These are phyloP conservation scores for Drosophila burlai DNA, from an alignment of 1,140 invertebrate genomes.

Conservation along the genomic window DNA sequence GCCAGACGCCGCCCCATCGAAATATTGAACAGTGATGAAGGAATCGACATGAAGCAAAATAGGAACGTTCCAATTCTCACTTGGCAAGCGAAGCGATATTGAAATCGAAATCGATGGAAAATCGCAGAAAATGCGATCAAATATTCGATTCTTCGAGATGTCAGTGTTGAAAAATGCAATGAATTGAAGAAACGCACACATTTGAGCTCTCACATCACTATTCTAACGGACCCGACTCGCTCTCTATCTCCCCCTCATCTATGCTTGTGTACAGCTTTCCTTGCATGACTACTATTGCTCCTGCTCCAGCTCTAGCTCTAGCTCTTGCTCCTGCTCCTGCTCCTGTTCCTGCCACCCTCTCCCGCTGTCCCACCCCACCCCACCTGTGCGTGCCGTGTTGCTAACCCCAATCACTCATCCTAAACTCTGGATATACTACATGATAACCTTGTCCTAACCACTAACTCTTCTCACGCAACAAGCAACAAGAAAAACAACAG, in stretches of 20 bases:
- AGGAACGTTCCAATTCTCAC: slow-evolving; percentile 82
- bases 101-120: slow-evolving; percentile 13
- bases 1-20: slow-evolving; percentile 75
- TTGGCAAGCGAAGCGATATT: slow-evolving; percentile 36
- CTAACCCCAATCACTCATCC: slow-evolving; percentile 31
- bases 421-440: slow-evolving; percentile 22
- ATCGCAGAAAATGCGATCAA: slow-evolving; percentile 23
- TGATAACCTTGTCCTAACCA: slow-evolving; percentile 39
- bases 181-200: slow-evolving; percentile 8
- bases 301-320: neutral
- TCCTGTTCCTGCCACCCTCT: slow-evolving; percentile 1
- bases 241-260: slow-evolving; percentile 21
- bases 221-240: slow-evolving; percentile 21
- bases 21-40: slow-evolving; percentile 74
- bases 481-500: slow-evolving; percentile 12
- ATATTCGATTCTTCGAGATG: slow-evolving; percentile 34
- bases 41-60: slow-evolving; percentile 85
- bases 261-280: slow-evolving; percentile 29
- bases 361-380: neutral
- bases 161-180: slow-evolving; percentile 31
- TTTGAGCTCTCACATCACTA: slow-evolving; percentile 27
- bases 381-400: slow-evolving; percentile 32
- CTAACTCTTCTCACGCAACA: slow-evolving; percentile 22
- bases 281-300: slow-evolving; percentile 20
- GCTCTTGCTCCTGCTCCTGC: neutral